phyloP scores from a whole-genome alignment of 1,140 invertebrate genomes.

The Rhopalosiphum padi region DNA sequence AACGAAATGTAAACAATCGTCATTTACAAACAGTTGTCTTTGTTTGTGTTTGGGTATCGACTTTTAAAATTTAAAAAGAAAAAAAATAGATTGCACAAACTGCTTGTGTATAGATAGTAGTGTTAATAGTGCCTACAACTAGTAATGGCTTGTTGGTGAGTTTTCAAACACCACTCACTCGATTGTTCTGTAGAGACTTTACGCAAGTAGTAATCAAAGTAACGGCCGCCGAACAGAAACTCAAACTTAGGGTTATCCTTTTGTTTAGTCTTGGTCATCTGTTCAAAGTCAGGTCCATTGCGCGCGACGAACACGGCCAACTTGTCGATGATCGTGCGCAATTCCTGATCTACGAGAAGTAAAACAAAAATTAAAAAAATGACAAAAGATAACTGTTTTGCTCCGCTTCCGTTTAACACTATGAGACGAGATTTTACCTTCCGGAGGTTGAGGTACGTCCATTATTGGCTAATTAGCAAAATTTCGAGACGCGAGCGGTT shows the following conservation, averaged over 20 bases:
- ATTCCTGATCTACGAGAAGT: constrained; percentile 79
- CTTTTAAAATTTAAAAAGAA: background rate
- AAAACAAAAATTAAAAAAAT: constrained; percentile 31
- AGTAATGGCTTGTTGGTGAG: background rate
- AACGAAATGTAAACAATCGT: background rate
- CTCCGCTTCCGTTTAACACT: background rate
- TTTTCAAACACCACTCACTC: constrained; percentile 69
- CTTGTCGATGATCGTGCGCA: constrained; percentile 97
- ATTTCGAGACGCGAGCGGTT: no score
- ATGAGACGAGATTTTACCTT: constrained; percentile 62
- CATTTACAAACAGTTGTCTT: background rate
- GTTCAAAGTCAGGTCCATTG: constrained; percentile 98
- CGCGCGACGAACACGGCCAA: constrained; percentile 97
- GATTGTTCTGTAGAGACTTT: constrained; percentile 91
- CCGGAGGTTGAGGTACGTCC: constrained; percentile 65
- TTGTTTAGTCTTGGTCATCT: constrained; percentile 98
- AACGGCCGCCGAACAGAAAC: constrained; percentile 95
- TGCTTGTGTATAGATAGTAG: background rate
- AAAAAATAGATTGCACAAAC: constrained; percentile 28
- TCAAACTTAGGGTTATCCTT: constrained; percentile 96
- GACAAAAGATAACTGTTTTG: background rate
- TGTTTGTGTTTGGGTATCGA: background rate
- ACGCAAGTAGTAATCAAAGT: constrained; percentile 96
- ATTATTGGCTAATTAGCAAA: constrained; percentile 59
- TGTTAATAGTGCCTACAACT: background rate